Evolutionary conservation across 64 coral and sea anemone genomes (phyloP).

Genomic region (Trachythela sp.): DNA sequence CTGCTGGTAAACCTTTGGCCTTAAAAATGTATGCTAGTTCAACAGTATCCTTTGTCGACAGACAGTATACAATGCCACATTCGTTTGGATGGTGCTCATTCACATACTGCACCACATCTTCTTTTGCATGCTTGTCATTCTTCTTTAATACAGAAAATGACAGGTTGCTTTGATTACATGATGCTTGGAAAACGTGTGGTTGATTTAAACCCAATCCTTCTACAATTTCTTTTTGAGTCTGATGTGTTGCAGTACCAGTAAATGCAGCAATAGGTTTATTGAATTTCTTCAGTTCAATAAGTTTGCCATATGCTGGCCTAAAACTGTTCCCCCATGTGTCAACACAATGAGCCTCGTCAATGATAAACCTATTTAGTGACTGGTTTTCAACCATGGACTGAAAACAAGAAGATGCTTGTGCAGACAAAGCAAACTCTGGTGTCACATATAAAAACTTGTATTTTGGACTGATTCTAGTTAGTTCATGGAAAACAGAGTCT

Average conservation of each 20-base stretch:
- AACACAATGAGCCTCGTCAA: constrained; percentile 18
- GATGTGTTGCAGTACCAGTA: neutral
- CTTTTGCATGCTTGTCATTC: neutral
- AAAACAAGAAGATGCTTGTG: neutral
- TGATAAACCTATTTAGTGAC: neutral
- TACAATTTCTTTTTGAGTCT: neutral
- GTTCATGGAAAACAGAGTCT: neutral
- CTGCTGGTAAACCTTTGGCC: neutral
- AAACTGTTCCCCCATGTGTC: constrained; percentile 5
- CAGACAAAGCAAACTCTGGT: neutral
- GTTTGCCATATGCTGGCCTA: constrained; percentile 21
- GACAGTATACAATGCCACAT: constrained; percentile 23
- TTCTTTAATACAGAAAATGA: neutral
- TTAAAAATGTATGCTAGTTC: constrained; percentile 15
- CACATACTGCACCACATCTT: constrained; percentile 12
- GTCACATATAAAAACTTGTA: neutral
- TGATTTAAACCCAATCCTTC: neutral
- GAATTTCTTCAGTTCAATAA: neutral
- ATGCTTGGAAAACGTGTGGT: neutral
- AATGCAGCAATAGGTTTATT: constrained; percentile 17
- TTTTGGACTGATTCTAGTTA: neutral
- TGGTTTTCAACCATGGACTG: neutral
- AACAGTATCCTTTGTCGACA: constrained; percentile 1
- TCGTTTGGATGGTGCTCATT: neutral
- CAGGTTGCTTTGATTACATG: neutral